Conservation (phyloP, 2,888 invertebrate genomes). For the Leptopilina myrica region DNA sequence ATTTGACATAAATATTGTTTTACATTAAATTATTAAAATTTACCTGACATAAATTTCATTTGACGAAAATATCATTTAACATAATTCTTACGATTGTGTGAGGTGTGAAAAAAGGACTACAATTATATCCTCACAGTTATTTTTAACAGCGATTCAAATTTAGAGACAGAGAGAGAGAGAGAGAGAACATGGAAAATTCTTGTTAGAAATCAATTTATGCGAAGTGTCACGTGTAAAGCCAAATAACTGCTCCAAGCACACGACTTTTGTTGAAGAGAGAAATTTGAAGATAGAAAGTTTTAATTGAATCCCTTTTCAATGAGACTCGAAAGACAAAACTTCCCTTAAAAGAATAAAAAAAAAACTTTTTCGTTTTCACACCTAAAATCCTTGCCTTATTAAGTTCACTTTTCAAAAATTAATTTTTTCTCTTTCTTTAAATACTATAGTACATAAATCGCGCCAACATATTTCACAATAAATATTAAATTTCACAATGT, state of each 20-base stretch:
- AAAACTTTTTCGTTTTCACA: background rate
- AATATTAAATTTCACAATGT: no score
- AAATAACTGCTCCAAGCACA: background rate
- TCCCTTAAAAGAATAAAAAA: background rate
- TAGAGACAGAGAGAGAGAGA: no score
- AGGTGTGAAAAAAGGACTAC: no score
- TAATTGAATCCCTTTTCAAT: conserved; percentile 13
- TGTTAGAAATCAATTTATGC: background rate
- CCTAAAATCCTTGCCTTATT: conserved; percentile 1
- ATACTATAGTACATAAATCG: background rate
- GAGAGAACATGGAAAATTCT: background rate
- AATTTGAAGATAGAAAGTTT: conserved; percentile 4
- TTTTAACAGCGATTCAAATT: no score
- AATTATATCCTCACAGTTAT: no score
- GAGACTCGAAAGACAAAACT: background rate
- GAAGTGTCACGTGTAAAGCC: background rate
- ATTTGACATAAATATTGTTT: no score
- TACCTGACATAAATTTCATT: no score
- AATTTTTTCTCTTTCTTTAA: background rate
- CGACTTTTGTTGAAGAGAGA: background rate
- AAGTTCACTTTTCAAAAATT: background rate
- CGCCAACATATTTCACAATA: no score
- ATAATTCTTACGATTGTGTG: no score
- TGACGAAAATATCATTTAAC: no score
- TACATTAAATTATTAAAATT: no score